Conservation (phyloP, 2,113 vertebrate species). For the Penelope pileata region DNA sequence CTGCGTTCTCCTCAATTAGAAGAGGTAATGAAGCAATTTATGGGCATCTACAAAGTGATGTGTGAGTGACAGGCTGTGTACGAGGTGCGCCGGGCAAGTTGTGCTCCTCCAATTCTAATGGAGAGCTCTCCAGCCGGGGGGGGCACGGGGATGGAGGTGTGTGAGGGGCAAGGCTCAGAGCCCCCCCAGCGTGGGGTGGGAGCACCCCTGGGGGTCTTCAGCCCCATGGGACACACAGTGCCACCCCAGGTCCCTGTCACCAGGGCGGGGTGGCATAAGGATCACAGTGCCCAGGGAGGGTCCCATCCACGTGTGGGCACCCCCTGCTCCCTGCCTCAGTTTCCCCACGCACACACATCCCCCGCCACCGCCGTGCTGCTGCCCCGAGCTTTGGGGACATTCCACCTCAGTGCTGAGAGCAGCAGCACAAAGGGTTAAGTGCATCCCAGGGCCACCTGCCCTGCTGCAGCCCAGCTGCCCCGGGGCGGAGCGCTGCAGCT, state of each 20-base stretch:
- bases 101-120: conserved; percentile 49
- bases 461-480: too few relatives aligned
- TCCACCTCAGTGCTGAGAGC: too few relatives aligned
- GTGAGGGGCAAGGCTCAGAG: neutral
- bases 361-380: neutral
- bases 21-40: conserved; percentile 78
- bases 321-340: neutral
- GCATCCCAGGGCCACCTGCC: neutral
- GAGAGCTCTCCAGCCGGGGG: neutral
- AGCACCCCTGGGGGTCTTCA: neutral
- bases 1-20: conserved; percentile 77
- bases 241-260: neutral
- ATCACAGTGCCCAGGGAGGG: too few relatives aligned
- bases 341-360: rapidly evolving
- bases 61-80: conserved; percentile 74
- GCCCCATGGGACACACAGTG: rapidly evolving
- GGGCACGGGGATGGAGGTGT: neutral
- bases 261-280: neutral
- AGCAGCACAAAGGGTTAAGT: too few relatives aligned
- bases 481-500: neutral
- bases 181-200: neutral
- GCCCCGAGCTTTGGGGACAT: neutral
- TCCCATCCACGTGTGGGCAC: too few relatives aligned
- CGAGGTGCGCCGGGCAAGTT: conserved; percentile 42
- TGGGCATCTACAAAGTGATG: conserved; percentile 74